These are phyloP conservation scores for Alectura lathami DNA, from an alignment of 2,113 vertebrate genomes.

Conservation along the genomic window DNA sequence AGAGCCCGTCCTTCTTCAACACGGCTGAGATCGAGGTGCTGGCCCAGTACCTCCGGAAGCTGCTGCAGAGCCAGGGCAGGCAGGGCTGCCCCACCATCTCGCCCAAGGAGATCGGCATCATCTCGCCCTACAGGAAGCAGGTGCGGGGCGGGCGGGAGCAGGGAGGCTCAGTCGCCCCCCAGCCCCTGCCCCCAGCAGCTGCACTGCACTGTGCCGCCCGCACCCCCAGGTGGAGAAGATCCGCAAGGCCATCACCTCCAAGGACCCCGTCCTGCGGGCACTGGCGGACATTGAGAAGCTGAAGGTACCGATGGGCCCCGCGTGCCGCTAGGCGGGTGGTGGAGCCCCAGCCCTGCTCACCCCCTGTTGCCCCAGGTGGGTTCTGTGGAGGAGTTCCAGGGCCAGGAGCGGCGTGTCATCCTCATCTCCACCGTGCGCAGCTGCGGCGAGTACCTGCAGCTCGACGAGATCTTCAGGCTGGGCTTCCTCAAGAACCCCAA, in stretches of 20 bases:
- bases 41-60: slow-evolving; percentile 82
- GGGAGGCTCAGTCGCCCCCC: background rate
- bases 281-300: slow-evolving; percentile 73
- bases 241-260: slow-evolving; percentile 75
- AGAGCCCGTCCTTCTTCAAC: slow-evolving; percentile 95
- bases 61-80: slow-evolving; percentile 80
- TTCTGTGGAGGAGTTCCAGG: slow-evolving; percentile 96
- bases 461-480: slow-evolving; percentile 84
- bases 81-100: slow-evolving; percentile 70
- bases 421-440: slow-evolving; percentile 92
- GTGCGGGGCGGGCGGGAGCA: slow-evolving; percentile 54
- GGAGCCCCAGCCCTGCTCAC: background rate
- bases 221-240: slow-evolving; percentile 92
- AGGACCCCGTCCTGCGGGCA: slow-evolving; percentile 67
- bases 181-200: no score
- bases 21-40: slow-evolving; percentile 82
- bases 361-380: slow-evolving; percentile 81
- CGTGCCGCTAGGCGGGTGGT: fast-evolving
- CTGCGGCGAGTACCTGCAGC: slow-evolving; percentile 66
- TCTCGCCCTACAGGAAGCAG: slow-evolving; percentile 95
- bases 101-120: slow-evolving; percentile 87
- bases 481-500: slow-evolving; percentile 94
- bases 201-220: background rate
- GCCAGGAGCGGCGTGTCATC: slow-evolving; percentile 89
- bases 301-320: slow-evolving; percentile 78